Conservation (phyloP, 2,888 invertebrate species). For the Acronicta psi region DNA sequence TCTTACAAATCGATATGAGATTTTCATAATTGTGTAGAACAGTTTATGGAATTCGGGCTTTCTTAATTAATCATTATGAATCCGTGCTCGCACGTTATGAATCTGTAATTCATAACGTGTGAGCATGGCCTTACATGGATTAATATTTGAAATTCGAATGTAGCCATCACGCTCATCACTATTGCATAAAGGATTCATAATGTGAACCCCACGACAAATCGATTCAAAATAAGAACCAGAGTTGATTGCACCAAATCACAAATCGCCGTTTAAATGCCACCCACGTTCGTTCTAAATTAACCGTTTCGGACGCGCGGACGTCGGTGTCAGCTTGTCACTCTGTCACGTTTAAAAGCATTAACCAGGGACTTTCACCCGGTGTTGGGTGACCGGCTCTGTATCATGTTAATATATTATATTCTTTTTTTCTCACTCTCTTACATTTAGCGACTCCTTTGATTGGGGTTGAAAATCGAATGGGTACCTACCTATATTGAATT, state of each 20-base stretch:
- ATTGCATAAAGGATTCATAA: neutral
- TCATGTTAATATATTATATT: slow-evolving; percentile 51
- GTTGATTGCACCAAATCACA: slow-evolving; percentile 58
- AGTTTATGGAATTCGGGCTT: too few relatives aligned
- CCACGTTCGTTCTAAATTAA: slow-evolving; percentile 76
- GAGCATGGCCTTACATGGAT: neutral
- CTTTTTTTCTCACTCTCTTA: slow-evolving; percentile 38
- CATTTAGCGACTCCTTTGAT: slow-evolving; percentile 53
- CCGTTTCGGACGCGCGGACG: slow-evolving; percentile 83
- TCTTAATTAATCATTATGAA: too few relatives aligned
- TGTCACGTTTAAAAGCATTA: slow-evolving; percentile 79
- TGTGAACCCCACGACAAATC: slow-evolving; percentile 16
- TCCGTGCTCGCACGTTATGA: too few relatives aligned
- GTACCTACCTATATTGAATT: neutral
- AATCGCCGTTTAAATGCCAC: slow-evolving; percentile 64
- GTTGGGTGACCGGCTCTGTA: slow-evolving; percentile 76
- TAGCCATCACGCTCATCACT: neutral
- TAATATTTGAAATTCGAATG: neutral
- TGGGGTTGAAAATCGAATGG: slow-evolving; percentile 9
- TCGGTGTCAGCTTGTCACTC: slow-evolving; percentile 84
- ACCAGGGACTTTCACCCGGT: slow-evolving; percentile 80
- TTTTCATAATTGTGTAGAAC: too few relatives aligned
- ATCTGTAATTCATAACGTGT: too few relatives aligned
- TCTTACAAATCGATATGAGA: too few relatives aligned
- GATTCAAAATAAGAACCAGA: slow-evolving; percentile 48